phyloP scores from a whole-genome alignment of 1,140 invertebrate genomes.

The Aphidius ervi region DNA sequence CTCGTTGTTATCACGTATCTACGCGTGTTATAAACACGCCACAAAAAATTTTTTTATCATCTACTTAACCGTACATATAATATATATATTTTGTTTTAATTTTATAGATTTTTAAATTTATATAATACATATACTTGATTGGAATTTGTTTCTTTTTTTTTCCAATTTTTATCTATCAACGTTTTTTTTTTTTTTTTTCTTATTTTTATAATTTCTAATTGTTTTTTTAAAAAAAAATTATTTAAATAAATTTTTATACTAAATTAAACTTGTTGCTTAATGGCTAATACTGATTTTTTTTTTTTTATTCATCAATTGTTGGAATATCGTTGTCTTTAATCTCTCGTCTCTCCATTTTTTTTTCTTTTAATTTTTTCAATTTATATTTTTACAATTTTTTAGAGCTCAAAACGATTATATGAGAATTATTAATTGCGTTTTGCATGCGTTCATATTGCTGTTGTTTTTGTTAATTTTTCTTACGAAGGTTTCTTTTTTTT shows the following conservation, averaged over 20 bases:
- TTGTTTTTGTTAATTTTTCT: background rate
- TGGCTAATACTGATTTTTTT: no score
- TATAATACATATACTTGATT: background rate
- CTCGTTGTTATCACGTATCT: conserved; percentile 27
- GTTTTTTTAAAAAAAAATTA: background rate
- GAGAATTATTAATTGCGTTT: no score
- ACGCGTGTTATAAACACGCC: conserved; percentile 31
- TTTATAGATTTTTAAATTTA: conserved; percentile 20
- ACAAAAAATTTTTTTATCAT: conserved; percentile 18
- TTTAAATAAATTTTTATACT: no score
- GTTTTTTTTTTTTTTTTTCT: conserved; percentile 3
- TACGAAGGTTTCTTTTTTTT: conserved; percentile 1
- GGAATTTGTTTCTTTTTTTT: conserved; percentile 5
- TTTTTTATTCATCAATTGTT: background rate
- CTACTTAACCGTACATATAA: conserved; percentile 33
- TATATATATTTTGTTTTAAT: conserved; percentile 27
- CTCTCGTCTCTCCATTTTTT: conserved; percentile 2
- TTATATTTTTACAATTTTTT: background rate
- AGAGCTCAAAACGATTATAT: background rate
- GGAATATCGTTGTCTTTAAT: background rate
- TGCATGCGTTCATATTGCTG: background rate
- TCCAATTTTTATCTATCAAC: background rate
- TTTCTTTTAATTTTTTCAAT: background rate
- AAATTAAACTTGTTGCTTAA: no score
- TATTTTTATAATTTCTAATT: background rate